phyloP scores from a whole-genome alignment of 2,113 vertebrate genomes.

The Oplegnathus fasciatus region DNA sequence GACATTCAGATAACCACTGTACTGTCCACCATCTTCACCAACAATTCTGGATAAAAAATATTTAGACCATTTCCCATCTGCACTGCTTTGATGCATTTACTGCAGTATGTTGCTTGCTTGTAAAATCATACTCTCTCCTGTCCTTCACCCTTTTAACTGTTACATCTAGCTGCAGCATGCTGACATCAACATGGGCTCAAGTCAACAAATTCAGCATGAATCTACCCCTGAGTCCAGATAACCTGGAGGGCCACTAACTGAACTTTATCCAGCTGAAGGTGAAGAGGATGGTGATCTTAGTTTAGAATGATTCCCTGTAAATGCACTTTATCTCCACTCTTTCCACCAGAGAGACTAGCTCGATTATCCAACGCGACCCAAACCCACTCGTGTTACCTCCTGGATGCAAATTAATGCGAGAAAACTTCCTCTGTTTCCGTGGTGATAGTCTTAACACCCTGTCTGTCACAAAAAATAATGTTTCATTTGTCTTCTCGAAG shows the following conservation, averaged over 20 bases:
- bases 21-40: background rate
- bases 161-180: background rate
- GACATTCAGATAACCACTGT: background rate
- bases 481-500: background rate
- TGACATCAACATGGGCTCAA: background rate
- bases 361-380: too few species aligned
- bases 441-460: background rate
- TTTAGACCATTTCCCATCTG: background rate
- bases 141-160: background rate
- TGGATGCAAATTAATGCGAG: background rate
- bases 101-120: slow-evolving; percentile 3
- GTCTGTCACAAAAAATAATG: background rate
- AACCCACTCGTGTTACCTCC: too few species aligned
- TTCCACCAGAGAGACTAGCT: background rate
- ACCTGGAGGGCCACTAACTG: background rate
- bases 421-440: background rate
- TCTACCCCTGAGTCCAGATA: background rate
- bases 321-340: slow-evolving; percentile 64
- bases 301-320: slow-evolving; percentile 20
- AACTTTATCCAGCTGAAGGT: background rate
- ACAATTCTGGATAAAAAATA: background rate
- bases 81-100: background rate
- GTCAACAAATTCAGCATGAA: background rate
- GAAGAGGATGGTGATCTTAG: background rate
- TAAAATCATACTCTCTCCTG: background rate